phyloP scores from a whole-genome alignment of 1,140 invertebrate genomes.

The Papilio machaon region DNA sequence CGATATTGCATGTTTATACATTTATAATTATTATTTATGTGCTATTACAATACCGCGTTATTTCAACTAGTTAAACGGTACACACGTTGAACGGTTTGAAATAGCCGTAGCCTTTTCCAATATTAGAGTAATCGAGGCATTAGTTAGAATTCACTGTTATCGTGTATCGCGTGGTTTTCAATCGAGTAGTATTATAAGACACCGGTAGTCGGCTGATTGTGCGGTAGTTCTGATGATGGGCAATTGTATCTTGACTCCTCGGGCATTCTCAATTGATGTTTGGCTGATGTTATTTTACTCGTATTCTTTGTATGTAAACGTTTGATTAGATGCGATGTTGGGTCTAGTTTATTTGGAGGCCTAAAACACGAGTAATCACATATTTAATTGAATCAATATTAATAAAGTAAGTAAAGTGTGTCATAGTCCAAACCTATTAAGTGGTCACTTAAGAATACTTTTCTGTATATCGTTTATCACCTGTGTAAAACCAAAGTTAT shows the following conservation, averaged over 20 bases:
- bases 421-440: no score
- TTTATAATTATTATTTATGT: slow-evolving; percentile 39
- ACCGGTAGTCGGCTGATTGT: slow-evolving; percentile 31
- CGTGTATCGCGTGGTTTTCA: slow-evolving; percentile 35
- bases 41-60: slow-evolving; percentile 26
- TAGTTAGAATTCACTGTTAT: slow-evolving; percentile 35
- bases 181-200: slow-evolving; percentile 33
- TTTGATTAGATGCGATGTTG: background rate
- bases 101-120: slow-evolving; percentile 17
- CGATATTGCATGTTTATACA: slow-evolving; percentile 38
- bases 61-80: slow-evolving; percentile 5
- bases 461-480: background rate
- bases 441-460: background rate
- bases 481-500: background rate
- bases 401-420: no score
- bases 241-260: background rate
- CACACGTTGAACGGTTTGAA: background rate
- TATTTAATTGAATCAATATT: no score
- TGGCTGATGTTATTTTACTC: background rate
- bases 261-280: background rate
- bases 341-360: background rate
- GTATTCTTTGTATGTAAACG: slow-evolving; percentile 3
- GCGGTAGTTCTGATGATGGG: slow-evolving; percentile 15
- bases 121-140: slow-evolving; percentile 5
- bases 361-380: no score